Conservation (phyloP, 2,797 vertebrate genomes). For the Tenualosa thibaudeaui region DNA sequence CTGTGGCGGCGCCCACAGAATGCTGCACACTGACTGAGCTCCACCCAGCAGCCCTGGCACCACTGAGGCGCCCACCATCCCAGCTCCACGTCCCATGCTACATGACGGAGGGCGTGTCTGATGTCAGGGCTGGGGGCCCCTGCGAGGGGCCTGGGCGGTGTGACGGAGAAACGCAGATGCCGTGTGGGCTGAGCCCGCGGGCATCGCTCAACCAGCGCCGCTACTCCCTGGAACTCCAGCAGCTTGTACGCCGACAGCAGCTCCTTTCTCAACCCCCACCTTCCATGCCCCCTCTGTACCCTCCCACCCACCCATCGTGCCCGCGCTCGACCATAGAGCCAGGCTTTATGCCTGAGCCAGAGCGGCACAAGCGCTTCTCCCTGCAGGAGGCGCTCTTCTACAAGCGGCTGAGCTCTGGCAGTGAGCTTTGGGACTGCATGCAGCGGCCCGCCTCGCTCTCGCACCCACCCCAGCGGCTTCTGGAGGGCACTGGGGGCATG, state of each 20-base stretch:
- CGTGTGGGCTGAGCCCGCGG: conserved; percentile 61
- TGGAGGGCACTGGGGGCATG: conserved; percentile 59
- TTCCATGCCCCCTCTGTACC: conserved; percentile 64
- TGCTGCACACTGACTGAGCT: conserved; percentile 65
- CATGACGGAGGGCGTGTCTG: conserved; percentile 64
- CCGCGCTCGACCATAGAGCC: conserved; percentile 62
- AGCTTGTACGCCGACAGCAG: conserved; percentile 75
- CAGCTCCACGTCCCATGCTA: conserved; percentile 74
- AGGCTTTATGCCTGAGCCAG: conserved; percentile 67
- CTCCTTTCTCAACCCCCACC: conserved; percentile 74
- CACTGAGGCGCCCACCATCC: conserved; percentile 71
- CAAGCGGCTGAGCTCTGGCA: conserved; percentile 75
- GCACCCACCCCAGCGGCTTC: conserved; percentile 67
- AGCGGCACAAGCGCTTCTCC: conserved; percentile 81
- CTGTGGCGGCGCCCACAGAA: conserved; percentile 61
- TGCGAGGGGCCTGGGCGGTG: conserved; percentile 58
- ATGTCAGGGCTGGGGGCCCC: conserved; percentile 52
- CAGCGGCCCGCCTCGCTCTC: conserved; percentile 71
- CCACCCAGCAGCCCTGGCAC: conserved; percentile 68
- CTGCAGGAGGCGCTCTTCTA: conserved; percentile 82
- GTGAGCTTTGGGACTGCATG: conserved; percentile 74
- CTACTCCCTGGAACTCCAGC: conserved; percentile 79
- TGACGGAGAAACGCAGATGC: conserved; percentile 62
- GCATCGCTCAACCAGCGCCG: conserved; percentile 70
- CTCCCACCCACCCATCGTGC: conserved; percentile 49